Conservation (phyloP, 2,888 invertebrate species). For the Platypus cylindrus region DNA sequence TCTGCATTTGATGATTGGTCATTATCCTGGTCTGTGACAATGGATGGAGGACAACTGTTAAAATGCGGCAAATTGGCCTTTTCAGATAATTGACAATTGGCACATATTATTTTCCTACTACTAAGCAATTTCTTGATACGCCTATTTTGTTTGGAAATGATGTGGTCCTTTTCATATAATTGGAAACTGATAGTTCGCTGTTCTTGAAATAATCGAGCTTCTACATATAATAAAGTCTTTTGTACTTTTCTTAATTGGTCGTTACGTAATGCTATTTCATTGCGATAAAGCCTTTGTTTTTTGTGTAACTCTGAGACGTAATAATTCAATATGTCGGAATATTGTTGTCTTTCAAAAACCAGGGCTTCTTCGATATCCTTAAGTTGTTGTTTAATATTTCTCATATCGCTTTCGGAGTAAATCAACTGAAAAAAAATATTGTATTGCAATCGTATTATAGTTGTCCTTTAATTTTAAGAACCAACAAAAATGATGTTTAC, state of each 20-base stretch:
- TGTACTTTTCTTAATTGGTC: constrained; percentile 59
- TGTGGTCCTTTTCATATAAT: constrained; percentile 56
- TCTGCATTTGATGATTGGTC: constrained; percentile 33
- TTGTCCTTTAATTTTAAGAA: too few species aligned
- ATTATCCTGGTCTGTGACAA: constrained; percentile 30
- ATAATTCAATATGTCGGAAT: too few species aligned
- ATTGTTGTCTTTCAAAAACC: constrained; percentile 52
- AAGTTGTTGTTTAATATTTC: constrained; percentile 48
- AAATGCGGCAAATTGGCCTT: constrained; percentile 29
- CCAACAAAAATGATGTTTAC: too few species aligned
- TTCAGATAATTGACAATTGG: constrained; percentile 27
- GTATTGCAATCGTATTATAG: background rate
- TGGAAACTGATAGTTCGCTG: constrained; percentile 57
- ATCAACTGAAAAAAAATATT: constrained; percentile 51
- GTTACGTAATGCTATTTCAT: constrained; percentile 51
- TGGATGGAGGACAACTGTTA: constrained; percentile 33
- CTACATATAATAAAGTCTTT: constrained; percentile 55
- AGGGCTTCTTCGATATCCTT: constrained; percentile 54
- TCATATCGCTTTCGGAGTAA: constrained; percentile 45
- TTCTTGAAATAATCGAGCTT: constrained; percentile 58
- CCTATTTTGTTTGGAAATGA: constrained; percentile 55
- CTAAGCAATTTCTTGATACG: constrained; percentile 54
- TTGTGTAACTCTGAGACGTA: constrained; percentile 47
- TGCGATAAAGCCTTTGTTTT: constrained; percentile 46
- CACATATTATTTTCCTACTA: constrained; percentile 35